Conservation (phyloP, 2,113 vertebrate species). For the Speoplatyrhinus poulsoni region DNA sequence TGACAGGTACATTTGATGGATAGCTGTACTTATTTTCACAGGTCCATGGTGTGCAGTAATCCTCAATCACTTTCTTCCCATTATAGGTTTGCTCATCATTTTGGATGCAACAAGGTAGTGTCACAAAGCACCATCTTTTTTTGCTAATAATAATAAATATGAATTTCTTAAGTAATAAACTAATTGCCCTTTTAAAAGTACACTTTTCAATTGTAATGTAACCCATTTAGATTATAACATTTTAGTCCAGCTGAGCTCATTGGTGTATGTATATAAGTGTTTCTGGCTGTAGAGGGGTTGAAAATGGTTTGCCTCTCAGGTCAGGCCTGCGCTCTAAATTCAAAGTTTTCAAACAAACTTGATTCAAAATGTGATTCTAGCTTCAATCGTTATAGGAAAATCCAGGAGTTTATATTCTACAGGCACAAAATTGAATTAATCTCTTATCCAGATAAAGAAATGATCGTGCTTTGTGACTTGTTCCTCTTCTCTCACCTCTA, state of each 20-base stretch:
- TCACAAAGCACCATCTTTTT: background rate
- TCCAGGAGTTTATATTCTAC: too few relatives aligned
- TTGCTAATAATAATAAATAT: background rate
- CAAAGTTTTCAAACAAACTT: too few relatives aligned
- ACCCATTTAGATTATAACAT: too few relatives aligned
- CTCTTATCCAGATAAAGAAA: background rate
- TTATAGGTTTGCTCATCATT: constrained; percentile 39
- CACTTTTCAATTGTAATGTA: background rate
- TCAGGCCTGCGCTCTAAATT: too few relatives aligned
- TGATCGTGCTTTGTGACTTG: background rate
- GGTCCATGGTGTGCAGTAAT: constrained; percentile 23
- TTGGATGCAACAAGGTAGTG: background rate
- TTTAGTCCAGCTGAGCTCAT: too few relatives aligned
- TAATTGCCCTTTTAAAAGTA: background rate
- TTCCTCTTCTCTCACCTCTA: constrained; percentile 25
- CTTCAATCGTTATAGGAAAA: too few relatives aligned
- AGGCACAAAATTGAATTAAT: background rate
- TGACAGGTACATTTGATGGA: constrained; percentile 28
- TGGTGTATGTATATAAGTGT: too few relatives aligned
- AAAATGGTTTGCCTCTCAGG: too few relatives aligned
- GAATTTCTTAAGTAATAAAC: background rate
- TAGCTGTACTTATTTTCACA: background rate
- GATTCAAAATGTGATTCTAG: too few relatives aligned
- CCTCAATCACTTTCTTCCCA: background rate
- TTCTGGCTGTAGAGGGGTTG: too few relatives aligned